Percentiles rank a stretch among this genome's conserved stretches.
Conservation (phyloP, 2,113 vertebrate genomes). For the Serilophus lunatus region DNA sequence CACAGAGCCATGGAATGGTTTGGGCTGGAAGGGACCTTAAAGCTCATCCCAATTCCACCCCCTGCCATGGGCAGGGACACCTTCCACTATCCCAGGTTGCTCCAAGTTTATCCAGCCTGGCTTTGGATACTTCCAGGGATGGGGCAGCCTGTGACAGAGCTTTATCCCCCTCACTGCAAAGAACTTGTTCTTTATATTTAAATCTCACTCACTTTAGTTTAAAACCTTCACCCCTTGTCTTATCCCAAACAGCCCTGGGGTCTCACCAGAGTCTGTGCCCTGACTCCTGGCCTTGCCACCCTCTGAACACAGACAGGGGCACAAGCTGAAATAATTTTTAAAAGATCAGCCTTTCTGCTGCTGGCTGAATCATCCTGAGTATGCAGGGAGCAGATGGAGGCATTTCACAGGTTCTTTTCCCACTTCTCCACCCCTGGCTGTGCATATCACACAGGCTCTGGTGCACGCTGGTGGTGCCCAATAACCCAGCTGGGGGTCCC, state of each 20-base stretch:
- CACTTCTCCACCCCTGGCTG: not conserved
- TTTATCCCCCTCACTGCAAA: not conserved
- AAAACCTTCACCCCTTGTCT: not conserved
- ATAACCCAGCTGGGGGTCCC: not conserved
- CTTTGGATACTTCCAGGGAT: not conserved
- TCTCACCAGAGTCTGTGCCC: fast-evolving
- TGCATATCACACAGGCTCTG: not conserved
- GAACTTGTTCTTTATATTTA: not conserved
- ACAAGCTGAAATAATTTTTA: not conserved
- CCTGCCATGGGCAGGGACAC: not conserved
- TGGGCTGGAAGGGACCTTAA: not conserved
- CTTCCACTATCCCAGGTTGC: not conserved
- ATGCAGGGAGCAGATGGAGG: not conserved
- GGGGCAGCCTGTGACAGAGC: not conserved
- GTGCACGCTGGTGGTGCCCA: not conserved
- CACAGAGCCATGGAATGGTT: not conserved
- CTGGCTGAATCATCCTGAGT: not conserved
- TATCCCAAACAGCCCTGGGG: not conserved
- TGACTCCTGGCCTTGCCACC: not conserved
- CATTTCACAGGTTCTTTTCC: not conserved
- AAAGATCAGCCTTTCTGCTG: not conserved
- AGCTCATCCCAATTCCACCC: not conserved
- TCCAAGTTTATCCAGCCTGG: too few species aligned
- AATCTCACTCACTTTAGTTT: not conserved
- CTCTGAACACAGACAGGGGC: not conserved